These are phyloP conservation scores for Archaeoteleia sp. DNA, from an alignment of 2,888 invertebrate species.

Conservation along the genomic window DNA sequence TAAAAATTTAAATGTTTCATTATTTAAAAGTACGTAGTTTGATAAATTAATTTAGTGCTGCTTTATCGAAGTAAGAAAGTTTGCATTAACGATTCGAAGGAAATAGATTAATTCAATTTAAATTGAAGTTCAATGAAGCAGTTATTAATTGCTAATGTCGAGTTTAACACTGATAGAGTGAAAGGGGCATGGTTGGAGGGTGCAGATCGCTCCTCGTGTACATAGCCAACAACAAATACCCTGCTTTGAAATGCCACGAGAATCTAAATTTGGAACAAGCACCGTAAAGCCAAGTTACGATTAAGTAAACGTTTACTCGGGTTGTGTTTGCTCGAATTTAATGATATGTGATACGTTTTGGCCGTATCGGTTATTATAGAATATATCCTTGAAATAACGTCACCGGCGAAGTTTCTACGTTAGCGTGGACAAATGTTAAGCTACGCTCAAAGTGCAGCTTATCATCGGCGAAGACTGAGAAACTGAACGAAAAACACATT, in stretches of 20 bases:
- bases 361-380: slow-evolving; percentile 10
- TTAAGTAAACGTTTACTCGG: slow-evolving; percentile 26
- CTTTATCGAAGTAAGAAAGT: too few species aligned
- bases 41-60: too few species aligned
- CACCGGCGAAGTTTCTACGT: too few species aligned
- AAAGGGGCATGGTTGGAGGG: background rate
- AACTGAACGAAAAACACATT: too few species aligned
- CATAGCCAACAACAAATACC: slow-evolving; percentile 20
- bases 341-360: slow-evolving; percentile 8
- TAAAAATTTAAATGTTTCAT: too few species aligned
- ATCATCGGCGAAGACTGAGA: too few species aligned
- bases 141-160: background rate
- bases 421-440: too few species aligned
- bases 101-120: too few species aligned
- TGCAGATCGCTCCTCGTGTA: slow-evolving; percentile 5
- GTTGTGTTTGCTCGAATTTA: slow-evolving; percentile 17
- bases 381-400: slow-evolving; percentile 4
- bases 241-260: background rate
- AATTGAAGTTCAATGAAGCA: background rate
- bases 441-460: too few species aligned
- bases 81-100: too few species aligned
- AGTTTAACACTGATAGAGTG: slow-evolving; percentile 7
- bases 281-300: slow-evolving; percentile 17
- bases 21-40: too few species aligned
- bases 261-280: slow-evolving; percentile 7